phyloP scores from a whole-genome alignment of 2,113 vertebrate genomes.

The Thalassarche chlororhynchos region DNA sequence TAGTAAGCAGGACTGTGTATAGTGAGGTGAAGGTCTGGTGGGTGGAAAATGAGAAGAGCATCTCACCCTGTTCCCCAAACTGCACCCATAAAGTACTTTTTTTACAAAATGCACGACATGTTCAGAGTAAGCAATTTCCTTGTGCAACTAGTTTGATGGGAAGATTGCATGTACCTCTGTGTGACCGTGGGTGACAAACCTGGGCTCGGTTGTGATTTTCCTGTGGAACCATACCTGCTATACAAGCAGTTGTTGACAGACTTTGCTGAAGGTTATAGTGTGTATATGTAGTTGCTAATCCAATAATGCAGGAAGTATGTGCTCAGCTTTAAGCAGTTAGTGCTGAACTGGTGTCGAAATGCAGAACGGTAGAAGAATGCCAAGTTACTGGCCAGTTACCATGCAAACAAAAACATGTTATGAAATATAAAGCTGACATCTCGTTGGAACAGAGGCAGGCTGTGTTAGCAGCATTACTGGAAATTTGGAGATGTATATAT shows the following conservation, averaged over 20 bases:
- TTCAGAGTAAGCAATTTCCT: background rate
- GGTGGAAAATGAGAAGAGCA: background rate
- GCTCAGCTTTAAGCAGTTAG: background rate
- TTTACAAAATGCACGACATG: background rate
- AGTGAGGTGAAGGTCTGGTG: background rate
- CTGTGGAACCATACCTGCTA: background rate
- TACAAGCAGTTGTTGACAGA: background rate
- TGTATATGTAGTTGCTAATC: background rate
- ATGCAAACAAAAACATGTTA: constrained; percentile 60
- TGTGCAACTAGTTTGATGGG: background rate
- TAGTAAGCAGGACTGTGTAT: background rate
- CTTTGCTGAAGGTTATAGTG: background rate
- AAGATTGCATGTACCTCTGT: background rate
- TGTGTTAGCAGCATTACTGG: background rate
- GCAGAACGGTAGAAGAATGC: background rate
- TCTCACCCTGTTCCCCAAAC: background rate
- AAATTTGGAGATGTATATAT: background rate
- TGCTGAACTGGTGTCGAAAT: background rate
- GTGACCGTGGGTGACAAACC: background rate
- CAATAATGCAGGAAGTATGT: background rate
- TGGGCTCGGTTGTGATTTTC: background rate
- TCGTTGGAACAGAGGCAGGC: background rate
- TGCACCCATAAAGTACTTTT: background rate
- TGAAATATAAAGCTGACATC: constrained; percentile 37
- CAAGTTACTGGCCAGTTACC: constrained; percentile 50